phyloP scores from a whole-genome alignment of 2,888 invertebrate genomes.

The Carabus problematicus region DNA sequence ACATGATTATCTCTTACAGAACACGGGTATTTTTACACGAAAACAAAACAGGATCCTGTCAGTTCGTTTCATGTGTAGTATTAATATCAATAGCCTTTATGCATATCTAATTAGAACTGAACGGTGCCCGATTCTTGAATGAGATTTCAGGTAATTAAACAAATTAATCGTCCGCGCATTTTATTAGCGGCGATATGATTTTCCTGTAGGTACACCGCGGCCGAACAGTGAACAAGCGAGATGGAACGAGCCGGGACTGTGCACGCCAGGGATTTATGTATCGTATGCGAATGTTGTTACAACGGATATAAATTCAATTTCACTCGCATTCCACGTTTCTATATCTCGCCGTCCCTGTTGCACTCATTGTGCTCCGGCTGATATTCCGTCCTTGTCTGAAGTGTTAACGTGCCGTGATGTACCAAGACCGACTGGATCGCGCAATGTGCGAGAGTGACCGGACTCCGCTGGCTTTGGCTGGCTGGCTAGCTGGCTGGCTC shows the following conservation, averaged over 20 bases:
- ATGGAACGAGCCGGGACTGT: too few relatives aligned
- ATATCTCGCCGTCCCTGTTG: slow-evolving; percentile 1
- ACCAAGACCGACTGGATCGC: slow-evolving; percentile 13
- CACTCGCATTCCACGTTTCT: slow-evolving; percentile 22
- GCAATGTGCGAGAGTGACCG: too few relatives aligned
- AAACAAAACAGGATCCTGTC: slow-evolving; percentile 23
- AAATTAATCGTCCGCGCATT: slow-evolving; percentile 20
- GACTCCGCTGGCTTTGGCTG: not conserved
- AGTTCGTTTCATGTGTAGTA: slow-evolving; percentile 14
- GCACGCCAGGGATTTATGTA: slow-evolving; percentile 11
- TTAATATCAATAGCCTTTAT: slow-evolving; percentile 18
- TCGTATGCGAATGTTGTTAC: slow-evolving; percentile 16
- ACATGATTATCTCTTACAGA: too few relatives aligned
- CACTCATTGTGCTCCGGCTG: not conserved
- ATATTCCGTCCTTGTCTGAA: slow-evolving; percentile 10
- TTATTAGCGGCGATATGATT: slow-evolving; percentile 22
- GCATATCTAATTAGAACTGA: slow-evolving; percentile 18
- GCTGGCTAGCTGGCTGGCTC: too few relatives aligned
- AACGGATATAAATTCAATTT: slow-evolving; percentile 20
- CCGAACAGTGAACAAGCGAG: not conserved
- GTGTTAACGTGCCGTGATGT: slow-evolving; percentile 9
- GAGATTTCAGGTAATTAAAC: slow-evolving; percentile 20
- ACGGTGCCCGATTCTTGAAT: slow-evolving; percentile 5
- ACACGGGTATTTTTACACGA: slow-evolving; percentile 5
- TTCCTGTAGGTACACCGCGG: not conserved